Evolutionary conservation across 2,888 invertebrate species (phyloP).

Genomic region (Xylota sylvarum): DNA sequence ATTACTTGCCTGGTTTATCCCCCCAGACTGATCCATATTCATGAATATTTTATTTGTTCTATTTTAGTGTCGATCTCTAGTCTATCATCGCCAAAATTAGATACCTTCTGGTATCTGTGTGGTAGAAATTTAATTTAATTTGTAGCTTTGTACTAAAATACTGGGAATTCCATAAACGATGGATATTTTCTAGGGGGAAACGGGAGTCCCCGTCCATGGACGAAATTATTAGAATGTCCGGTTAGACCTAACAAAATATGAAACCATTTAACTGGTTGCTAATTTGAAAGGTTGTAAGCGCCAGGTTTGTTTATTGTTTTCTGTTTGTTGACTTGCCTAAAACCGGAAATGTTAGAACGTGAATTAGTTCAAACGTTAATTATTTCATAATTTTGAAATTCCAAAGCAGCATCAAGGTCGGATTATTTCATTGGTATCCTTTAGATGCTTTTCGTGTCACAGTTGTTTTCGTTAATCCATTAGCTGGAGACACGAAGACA

Average conservation of each 20-base stretch:
- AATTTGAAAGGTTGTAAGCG: background rate
- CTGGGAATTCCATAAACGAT: background rate
- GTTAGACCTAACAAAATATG: background rate
- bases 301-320: background rate
- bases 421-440: too few species aligned
- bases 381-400: too few species aligned
- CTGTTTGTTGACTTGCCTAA: background rate
- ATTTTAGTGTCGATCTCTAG: background rate
- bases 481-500: too few species aligned
- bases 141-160: background rate
- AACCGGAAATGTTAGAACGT: background rate
- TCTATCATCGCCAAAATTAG: constrained; percentile 11
- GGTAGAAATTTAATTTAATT: background rate
- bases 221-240: constrained; percentile 2
- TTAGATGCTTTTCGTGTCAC: too few species aligned
- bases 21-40: background rate
- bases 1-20: background rate
- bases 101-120: background rate
- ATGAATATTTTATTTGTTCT: background rate
- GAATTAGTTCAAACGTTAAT: background rate
- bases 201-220: constrained; percentile 1
- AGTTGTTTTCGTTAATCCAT: too few species aligned
- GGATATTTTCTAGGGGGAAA: background rate
- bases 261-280: constrained; percentile 4
- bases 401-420: too few species aligned